Evolutionary conservation across 2,113 vertebrate species (phyloP).

Genomic region (Coregonus clupeaformis): DNA sequence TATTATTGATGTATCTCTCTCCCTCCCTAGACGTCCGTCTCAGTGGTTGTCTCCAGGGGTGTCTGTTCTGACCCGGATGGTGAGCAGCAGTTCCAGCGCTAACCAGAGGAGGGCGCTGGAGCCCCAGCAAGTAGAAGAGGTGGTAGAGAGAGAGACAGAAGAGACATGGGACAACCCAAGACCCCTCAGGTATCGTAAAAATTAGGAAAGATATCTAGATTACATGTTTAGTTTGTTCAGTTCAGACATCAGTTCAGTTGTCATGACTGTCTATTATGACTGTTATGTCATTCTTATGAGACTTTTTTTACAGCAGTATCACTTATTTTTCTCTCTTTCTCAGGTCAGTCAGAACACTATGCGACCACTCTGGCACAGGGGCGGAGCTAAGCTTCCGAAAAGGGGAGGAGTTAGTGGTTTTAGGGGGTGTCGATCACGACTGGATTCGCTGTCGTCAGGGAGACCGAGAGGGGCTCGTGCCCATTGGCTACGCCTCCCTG

Average conservation of each 20-base stretch:
- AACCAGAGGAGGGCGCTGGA: constrained; percentile 45
- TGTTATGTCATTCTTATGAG: too few species aligned
- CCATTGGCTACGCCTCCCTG: constrained; percentile 91
- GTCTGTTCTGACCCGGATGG: constrained; percentile 72
- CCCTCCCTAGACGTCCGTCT: constrained; percentile 82
- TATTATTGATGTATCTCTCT: background rate
- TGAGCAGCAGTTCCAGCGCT: constrained; percentile 52
- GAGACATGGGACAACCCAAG: constrained; percentile 61
- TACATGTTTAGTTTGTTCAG: background rate
- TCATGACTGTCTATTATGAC: too few species aligned
- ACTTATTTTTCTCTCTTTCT: constrained; percentile 22
- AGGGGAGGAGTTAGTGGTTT: constrained; percentile 84
- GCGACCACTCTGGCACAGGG: constrained; percentile 78
- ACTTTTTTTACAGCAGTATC: background rate
- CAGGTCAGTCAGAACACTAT: constrained; percentile 87
- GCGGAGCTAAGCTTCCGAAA: constrained; percentile 83
- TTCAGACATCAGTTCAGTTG: too few species aligned
- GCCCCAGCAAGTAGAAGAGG: constrained; percentile 23
- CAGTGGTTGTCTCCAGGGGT: constrained; percentile 86
- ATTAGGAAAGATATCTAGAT: background rate
- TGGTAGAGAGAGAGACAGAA: constrained; percentile 25
- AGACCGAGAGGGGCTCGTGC: constrained; percentile 82
- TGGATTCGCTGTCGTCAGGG: constrained; percentile 91
- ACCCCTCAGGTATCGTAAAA: constrained; percentile 63
- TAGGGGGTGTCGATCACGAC: constrained; percentile 86